Conservation (phyloP, 2,797 vertebrate genomes). For the Molossus alvarezi region DNA sequence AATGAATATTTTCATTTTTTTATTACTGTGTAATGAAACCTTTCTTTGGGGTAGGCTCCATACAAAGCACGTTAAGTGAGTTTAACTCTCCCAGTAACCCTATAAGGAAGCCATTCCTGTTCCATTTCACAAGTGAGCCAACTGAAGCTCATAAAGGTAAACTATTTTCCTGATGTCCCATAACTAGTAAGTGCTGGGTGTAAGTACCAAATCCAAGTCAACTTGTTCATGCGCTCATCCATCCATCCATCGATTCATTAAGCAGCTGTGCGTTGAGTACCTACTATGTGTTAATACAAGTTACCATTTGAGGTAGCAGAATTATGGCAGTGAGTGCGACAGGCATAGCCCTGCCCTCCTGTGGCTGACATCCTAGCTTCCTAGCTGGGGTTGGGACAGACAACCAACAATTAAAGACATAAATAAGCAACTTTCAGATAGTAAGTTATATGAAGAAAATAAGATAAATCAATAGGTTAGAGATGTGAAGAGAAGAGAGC, state of each 20-base stretch:
- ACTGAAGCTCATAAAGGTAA: not conserved
- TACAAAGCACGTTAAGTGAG: not conserved
- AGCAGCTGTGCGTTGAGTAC: not conserved
- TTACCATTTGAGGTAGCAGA: not conserved
- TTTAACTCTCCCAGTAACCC: not conserved
- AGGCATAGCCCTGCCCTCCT: not conserved
- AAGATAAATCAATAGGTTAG: not conserved
- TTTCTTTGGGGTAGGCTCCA: not conserved
- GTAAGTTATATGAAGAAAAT: not conserved
- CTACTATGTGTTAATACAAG: not conserved
- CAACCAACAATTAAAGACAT: not conserved
- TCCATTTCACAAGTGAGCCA: not conserved
- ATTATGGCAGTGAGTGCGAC: not conserved
- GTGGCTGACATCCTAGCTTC: not conserved
- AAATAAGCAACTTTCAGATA: not conserved
- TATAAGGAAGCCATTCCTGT: not conserved
- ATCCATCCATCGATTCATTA: not conserved
- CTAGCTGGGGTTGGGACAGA: not conserved
- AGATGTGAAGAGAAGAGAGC: not conserved
- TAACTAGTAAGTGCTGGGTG: not conserved
- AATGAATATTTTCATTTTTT: conserved; percentile 35
- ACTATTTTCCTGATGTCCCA: not conserved
- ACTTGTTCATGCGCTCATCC: not conserved
- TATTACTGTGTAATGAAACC: not conserved
- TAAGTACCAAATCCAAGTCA: not conserved